A percentile compares a stretch with the other conserved stretches of the same genome.
Conservation (phyloP, 2,113 vertebrate genomes). For the Alaudala cheleensis region DNA sequence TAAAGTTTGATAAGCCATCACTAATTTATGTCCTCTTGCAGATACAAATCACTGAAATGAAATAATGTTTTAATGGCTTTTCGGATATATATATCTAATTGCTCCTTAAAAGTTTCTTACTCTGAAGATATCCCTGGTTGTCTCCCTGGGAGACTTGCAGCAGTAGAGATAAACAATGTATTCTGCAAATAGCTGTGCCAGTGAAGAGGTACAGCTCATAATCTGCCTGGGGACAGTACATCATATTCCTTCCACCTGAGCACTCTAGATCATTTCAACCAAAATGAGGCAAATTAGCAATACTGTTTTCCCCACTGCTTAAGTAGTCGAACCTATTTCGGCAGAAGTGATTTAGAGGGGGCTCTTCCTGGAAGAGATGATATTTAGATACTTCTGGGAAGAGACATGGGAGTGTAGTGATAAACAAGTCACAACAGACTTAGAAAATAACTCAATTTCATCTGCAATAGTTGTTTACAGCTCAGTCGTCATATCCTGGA, state of each 20-base stretch:
- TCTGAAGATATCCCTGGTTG: neutral
- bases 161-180: neutral
- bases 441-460: neutral
- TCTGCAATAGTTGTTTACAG: neutral
- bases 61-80: slow-evolving; percentile 64
- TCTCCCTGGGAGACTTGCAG: neutral
- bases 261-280: neutral
- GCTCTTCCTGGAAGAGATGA: neutral
- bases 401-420: neutral
- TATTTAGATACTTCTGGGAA: neutral
- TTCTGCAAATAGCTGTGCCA: neutral
- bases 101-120: slow-evolving; percentile 47
- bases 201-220: neutral
- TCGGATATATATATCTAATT: slow-evolving; percentile 57
- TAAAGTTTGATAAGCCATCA: slow-evolving; percentile 68
- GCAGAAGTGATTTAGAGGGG: neutral
- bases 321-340: neutral
- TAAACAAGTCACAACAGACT: neutral
- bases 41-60: slow-evolving; percentile 69
- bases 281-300: neutral
- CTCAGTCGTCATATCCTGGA: neutral
- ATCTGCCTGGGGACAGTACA: neutral
- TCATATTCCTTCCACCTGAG: neutral
- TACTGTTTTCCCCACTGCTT: neutral
- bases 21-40: slow-evolving; percentile 64